Conservation (phyloP, 2,888 invertebrate genomes). For the Nezara viridula region DNA sequence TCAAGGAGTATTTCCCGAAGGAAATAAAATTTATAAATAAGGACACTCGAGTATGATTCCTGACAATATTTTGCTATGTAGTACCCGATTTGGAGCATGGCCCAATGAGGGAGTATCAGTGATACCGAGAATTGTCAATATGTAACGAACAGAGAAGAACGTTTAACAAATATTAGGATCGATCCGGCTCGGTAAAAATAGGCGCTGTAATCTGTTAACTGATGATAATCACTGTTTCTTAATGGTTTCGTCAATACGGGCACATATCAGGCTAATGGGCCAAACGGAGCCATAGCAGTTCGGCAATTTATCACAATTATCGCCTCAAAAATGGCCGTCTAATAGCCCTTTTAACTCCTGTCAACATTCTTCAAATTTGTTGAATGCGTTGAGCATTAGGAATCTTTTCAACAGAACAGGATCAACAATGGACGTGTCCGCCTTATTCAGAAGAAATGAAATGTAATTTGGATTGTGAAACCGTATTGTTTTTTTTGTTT, state of each 20-base stretch:
- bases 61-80: too few species aligned
- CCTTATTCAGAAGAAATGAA: too few species aligned
- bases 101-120: too few species aligned
- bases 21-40: too few species aligned
- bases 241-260: conserved; percentile 28
- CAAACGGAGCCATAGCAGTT: background rate
- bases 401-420: background rate
- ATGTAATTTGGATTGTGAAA: background rate
- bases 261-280: background rate
- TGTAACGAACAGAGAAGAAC: background rate
- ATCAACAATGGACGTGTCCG: background rate
- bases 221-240: background rate
- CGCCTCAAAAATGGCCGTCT: background rate
- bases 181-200: background rate
- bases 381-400: background rate
- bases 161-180: background rate
- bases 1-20: too few species aligned
- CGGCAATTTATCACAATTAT: conserved; percentile 14
- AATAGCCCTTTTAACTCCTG: background rate
- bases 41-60: too few species aligned
- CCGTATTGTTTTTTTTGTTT: background rate
- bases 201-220: background rate
- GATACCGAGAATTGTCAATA: too few species aligned
- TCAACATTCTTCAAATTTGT: background rate
- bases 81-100: too few species aligned